A percentile compares a stretch with the other conserved stretches of the same genome.
Evolutionary conservation across 30 jellyfish, hydroid and myxozoan species (phyloP).

Genomic region (Pseudorhiza aurosa): DNA sequence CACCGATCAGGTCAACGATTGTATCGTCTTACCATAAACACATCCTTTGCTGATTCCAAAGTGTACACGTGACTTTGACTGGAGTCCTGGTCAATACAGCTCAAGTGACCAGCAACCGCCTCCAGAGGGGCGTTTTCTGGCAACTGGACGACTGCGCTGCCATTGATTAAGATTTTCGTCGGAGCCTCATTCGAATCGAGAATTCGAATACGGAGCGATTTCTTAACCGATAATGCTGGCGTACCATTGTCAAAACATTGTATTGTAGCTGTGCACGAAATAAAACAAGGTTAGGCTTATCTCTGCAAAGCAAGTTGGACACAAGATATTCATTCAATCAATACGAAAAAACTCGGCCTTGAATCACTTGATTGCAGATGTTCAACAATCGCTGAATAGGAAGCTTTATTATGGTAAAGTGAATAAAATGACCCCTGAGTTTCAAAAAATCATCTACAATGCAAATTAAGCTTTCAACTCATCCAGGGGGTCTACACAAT

Average conservation of each 20-base stretch:
- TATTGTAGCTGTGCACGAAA: constrained; percentile 46
- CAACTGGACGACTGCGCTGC: constrained; percentile 12
- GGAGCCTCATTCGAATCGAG: constrained; percentile 86
- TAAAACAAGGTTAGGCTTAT: neutral
- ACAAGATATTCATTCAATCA: too few relatives aligned
- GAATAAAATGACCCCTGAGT: neutral
- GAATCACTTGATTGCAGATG: too few relatives aligned
- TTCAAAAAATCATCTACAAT: neutral
- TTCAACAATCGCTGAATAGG: neutral
- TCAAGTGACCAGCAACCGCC: constrained; percentile 64
- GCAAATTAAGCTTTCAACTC: too few relatives aligned
- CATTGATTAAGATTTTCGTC: constrained; percentile 34
- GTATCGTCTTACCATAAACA: constrained; percentile 28
- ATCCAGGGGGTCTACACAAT: too few relatives aligned
- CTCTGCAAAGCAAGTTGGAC: neutral
- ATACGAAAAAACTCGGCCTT: too few relatives aligned
- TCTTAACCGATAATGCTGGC: constrained; percentile 60
- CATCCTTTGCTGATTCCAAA: neutral
- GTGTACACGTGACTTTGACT: constrained; percentile 60
- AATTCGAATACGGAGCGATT: constrained; percentile 33
- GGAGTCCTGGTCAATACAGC: constrained; percentile 75
- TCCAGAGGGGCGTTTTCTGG: constrained; percentile 73
- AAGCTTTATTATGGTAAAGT: neutral
- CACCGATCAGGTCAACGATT: too few relatives aligned
- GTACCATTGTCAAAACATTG: constrained; percentile 83